Percentiles rank a stretch among this genome's conserved stretches.
Evolutionary conservation across 2,888 invertebrate species (phyloP).

Genomic region (Acanthosepion pharaonis): DNA sequence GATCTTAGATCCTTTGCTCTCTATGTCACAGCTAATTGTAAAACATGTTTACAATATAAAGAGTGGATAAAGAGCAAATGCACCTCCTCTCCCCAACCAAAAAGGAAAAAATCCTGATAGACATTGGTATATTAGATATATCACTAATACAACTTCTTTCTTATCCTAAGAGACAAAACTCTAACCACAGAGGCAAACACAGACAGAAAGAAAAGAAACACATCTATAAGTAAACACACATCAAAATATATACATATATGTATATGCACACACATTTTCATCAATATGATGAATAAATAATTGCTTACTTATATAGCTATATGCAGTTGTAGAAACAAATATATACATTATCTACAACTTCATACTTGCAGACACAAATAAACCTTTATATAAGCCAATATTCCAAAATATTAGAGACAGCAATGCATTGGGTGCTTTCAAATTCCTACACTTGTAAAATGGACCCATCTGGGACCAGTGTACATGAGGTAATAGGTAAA

Average conservation of each 20-base stretch:
- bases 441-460: too few relatives aligned
- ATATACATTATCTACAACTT: background rate
- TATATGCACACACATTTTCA: too few relatives aligned
- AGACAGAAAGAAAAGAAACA: background rate
- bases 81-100: background rate
- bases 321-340: background rate
- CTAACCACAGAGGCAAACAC: background rate
- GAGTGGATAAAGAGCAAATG: background rate
- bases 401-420: too few relatives aligned
- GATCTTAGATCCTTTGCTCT: background rate
- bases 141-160: background rate
- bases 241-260: too few relatives aligned
- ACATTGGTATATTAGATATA: background rate
- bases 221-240: too few relatives aligned
- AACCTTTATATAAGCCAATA: background rate
- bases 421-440: too few relatives aligned
- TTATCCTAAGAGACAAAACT: background rate
- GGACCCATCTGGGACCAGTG: too few relatives aligned
- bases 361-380: background rate
- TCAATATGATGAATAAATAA: background rate
- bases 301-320: background rate
- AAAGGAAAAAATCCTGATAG: background rate
- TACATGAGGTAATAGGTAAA: too few relatives aligned
- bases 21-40: background rate
- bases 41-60: constrained; percentile 1